Percentiles rank a stretch among this genome's conserved stretches.
phyloP scores from a whole-genome alignment of 2,113 vertebrate species.

The Saimiri boliviensis region DNA sequence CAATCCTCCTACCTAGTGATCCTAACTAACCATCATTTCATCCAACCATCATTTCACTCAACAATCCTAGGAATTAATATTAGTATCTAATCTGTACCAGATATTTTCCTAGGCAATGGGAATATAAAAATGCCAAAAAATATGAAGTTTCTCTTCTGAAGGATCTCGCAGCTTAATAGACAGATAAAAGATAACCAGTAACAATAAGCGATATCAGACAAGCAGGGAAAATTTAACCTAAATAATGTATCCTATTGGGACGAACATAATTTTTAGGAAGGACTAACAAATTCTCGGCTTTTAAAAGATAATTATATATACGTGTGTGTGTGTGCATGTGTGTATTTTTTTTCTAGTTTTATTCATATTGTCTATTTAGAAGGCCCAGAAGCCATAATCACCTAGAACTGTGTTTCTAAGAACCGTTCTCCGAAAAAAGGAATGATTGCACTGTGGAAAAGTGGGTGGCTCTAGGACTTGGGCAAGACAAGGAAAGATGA shows the following conservation, averaged over 20 bases:
- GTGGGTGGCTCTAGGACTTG: background rate
- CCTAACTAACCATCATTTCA: background rate
- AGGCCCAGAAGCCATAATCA: accelerated
- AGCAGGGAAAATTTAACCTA: background rate
- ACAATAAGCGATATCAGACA: background rate
- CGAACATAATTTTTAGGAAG: background rate
- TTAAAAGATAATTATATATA: background rate
- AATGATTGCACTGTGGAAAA: background rate
- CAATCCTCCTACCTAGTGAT: too few relatives aligned
- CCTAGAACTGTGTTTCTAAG: background rate
- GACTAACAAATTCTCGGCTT: background rate
- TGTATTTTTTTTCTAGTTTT: background rate
- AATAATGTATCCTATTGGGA: background rate
- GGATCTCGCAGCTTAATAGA: background rate
- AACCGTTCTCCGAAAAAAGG: background rate
- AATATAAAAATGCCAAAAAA: background rate
- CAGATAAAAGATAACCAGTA: background rate
- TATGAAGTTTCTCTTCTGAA: background rate
- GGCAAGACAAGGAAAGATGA: background rate
- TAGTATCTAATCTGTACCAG: background rate
- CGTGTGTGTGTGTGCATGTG: too few relatives aligned
- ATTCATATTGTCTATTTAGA: background rate
- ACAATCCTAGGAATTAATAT: background rate
- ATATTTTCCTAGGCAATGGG: background rate
- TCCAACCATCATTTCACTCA: background rate